phyloP scores from a whole-genome alignment of 2,797 vertebrate genomes.

The Pseudomugil tenellus region DNA sequence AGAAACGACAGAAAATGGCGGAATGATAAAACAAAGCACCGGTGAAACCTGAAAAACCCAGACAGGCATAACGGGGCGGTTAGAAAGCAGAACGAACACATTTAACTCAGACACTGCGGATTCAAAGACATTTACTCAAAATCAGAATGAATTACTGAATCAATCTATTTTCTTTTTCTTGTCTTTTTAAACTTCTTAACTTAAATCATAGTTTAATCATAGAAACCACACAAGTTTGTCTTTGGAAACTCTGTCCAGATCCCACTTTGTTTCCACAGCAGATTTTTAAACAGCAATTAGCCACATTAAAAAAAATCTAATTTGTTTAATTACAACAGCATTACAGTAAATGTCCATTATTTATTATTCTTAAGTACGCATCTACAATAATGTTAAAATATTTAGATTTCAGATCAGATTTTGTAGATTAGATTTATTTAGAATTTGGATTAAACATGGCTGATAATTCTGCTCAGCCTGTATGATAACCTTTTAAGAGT shows the following conservation, averaged over 20 bases:
- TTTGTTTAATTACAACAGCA: background rate
- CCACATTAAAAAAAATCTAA: background rate
- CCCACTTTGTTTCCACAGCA: background rate
- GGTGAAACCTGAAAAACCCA: constrained; percentile 5
- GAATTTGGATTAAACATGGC: background rate
- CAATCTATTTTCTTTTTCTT: too few relatives aligned
- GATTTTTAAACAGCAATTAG: background rate
- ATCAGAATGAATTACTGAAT: background rate
- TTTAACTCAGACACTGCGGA: background rate
- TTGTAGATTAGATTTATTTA: background rate
- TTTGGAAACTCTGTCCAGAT: background rate
- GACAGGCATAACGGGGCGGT: constrained; percentile 17
- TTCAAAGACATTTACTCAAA: background rate
- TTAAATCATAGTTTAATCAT: too few relatives aligned
- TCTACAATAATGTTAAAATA: background rate
- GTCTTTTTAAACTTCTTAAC: too few relatives aligned
- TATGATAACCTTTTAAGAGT: too few relatives aligned
- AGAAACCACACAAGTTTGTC: background rate
- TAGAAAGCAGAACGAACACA: constrained; percentile 9
- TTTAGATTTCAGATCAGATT: too few relatives aligned
- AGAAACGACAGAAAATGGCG: background rate
- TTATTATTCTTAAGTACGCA: background rate
- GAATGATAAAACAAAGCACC: constrained; percentile 15
- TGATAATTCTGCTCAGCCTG: background rate
- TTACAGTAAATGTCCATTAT: too few relatives aligned